A percentile compares a stretch with the other conserved stretches of the same genome.
Conservation (phyloP, 2,797 vertebrate genomes). For the Carapus acus region DNA sequence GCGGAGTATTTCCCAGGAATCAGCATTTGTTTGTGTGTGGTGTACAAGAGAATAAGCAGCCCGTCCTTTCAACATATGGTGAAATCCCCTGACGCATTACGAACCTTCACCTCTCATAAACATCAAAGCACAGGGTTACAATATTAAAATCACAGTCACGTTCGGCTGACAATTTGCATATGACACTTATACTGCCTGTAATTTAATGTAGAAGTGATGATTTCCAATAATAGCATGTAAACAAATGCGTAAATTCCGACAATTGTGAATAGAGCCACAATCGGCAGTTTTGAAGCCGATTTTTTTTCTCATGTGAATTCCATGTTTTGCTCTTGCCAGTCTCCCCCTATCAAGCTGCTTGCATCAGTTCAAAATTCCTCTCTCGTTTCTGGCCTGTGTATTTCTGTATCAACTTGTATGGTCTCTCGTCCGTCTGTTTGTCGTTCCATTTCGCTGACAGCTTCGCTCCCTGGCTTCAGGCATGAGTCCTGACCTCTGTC, state of each 20-base stretch:
- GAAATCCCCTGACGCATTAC: constrained; percentile 42
- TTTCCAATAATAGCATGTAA: constrained; percentile 4
- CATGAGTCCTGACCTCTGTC: constrained; percentile 54
- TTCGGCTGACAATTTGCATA: constrained; percentile 2
- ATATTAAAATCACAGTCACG: constrained; percentile 26
- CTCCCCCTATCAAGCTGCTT: no score
- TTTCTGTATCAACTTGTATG: no score
- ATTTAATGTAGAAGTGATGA: constrained; percentile 6
- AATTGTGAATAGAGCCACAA: no score
- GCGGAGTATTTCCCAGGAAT: constrained; percentile 47
- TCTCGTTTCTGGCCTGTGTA: constrained; percentile 50
- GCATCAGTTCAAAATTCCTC: no score
- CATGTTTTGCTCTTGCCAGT: no score
- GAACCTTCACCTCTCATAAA: constrained; percentile 39
- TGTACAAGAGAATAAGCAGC: constrained; percentile 28
- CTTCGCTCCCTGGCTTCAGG: constrained; percentile 58
- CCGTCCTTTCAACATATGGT: constrained; percentile 35
- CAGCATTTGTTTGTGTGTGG: constrained; percentile 51
- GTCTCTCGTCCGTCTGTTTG: constrained; percentile 53
- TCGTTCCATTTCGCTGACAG: constrained; percentile 51
- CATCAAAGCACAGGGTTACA: constrained; percentile 25
- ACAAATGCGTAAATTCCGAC: background rate
- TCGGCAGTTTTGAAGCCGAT: background rate
- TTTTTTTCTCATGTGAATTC: no score
- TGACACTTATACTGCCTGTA: constrained; percentile 3